Evolutionary conservation across 2,797 vertebrate species (phyloP).

Genomic region (Leptodactylus fallax): DNA sequence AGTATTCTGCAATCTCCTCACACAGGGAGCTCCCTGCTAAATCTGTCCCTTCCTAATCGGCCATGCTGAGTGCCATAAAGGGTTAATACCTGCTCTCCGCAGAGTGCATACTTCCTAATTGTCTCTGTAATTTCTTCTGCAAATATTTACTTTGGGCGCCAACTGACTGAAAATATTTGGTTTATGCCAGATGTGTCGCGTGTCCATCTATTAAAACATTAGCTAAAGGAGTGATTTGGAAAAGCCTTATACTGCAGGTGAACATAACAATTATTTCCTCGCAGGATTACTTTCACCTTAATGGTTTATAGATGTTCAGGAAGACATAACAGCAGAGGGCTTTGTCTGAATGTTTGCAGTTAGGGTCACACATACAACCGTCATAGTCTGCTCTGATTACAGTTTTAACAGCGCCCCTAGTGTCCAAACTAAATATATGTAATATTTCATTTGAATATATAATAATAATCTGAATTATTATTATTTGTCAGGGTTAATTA

Average conservation of each 20-base stretch:
- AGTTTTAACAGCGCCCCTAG: background rate
- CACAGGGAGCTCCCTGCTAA: conserved; percentile 5
- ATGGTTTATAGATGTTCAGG: background rate
- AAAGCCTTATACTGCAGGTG: conserved; percentile 64
- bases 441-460: no score
- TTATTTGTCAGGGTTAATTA: no score
- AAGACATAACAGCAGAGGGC: background rate
- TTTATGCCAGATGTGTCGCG: conserved; percentile 79
- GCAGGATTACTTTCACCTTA: background rate
- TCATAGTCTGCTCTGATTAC: background rate
- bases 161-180: conserved; percentile 81
- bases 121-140: conserved; percentile 69
- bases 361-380: background rate
- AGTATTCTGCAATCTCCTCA: background rate
- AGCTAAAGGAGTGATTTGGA: conserved; percentile 82
- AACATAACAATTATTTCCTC: background rate
- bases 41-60: conserved; percentile 23
- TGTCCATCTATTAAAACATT: conserved; percentile 75
- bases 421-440: no score
- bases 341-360: background rate
- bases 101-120: conserved; percentile 62
- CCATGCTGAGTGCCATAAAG: conserved; percentile 16
- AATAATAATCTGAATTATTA: no score
- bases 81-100: conserved; percentile 58
- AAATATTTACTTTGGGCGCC: conserved; percentile 80